Evolutionary conservation across 2,888 invertebrate genomes (phyloP), one percentile per base, ranked within the genome.

Genomic region (Hylaea fasciaria): DNA sequence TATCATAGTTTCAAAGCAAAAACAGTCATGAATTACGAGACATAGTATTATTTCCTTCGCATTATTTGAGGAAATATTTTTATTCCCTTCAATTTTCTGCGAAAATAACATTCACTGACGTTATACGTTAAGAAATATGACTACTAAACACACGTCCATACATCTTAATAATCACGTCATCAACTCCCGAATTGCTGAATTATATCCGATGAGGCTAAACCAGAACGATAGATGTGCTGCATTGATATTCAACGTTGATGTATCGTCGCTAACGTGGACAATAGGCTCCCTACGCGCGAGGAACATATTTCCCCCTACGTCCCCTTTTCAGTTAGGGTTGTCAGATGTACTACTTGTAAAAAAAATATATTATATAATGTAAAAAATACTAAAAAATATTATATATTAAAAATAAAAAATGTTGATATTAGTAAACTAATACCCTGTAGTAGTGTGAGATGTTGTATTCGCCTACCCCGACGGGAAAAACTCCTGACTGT

Each of bases 231-330:
- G 82, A 87, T 87, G 85, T 76, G 78, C 69, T 76, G 72, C 86
- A 87, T 87, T 84, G 86, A 85, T 86, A 87, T 88, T 83, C 86
- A 82, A 83, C 86, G 81, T 83, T 87, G 88, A 87, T 87, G 83
- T 87, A 87, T 87, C 79, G 80, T 72, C 76, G 75, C 76, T 73
- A 75, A 69, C 71, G 70, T 77, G 82, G 82, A 87, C 85, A 85
- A 87, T 84, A 77, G 82, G 77, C 74, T 78, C 82, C 82, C 81
- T 73, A 74, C 71, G 77, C 78, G 78, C 39, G 57, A 54, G 40
- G 57, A 56, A 73, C 78, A 80, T 80, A 78, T 76, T 79, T 77
- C 77, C 80, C 77, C 78, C 78, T 67, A 64, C 73, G 70, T 71
- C 74, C 76, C 77, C 73, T 73, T 55, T 59, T 40, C 12, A 12